phyloP scores from a whole-genome alignment of 2,113 vertebrate species.

The Otis tarda region DNA sequence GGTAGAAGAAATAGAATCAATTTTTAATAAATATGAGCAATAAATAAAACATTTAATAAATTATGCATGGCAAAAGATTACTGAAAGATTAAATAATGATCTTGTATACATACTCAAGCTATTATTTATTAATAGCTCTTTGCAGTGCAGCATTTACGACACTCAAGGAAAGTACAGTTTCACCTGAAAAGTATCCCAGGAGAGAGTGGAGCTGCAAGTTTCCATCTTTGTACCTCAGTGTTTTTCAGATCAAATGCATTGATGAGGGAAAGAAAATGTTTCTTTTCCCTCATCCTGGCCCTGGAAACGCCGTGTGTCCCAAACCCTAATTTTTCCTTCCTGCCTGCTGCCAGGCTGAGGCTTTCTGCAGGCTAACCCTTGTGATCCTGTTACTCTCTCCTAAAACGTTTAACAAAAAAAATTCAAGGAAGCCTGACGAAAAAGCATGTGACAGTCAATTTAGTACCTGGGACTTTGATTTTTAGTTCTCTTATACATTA shows the following conservation, averaged over 20 bases:
- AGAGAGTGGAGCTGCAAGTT: not conserved
- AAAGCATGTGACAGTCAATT: not conserved
- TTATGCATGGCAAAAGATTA: slow-evolving; percentile 63
- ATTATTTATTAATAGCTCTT: slow-evolving; percentile 61
- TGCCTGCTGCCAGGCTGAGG: not conserved
- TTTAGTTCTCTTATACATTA: not conserved
- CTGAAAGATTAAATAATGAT: slow-evolving; percentile 71
- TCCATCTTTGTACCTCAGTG: not conserved
- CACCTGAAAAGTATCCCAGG: slow-evolving; percentile 1
- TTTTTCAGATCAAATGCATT: not conserved
- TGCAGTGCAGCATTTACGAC: not conserved
- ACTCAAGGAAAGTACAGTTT: not conserved
- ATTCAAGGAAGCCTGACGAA: not conserved
- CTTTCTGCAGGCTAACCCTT: not conserved
- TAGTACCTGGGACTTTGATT: not conserved
- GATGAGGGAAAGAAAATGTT: not conserved
- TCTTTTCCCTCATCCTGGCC: not conserved
- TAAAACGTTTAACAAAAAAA: not conserved
- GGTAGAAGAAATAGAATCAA: slow-evolving; percentile 63
- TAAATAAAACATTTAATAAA: slow-evolving; percentile 73
- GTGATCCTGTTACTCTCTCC: not conserved
- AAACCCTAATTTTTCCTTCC: not conserved
- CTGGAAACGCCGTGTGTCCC: not conserved
- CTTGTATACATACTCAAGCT: slow-evolving; percentile 50
- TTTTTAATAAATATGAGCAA: slow-evolving; percentile 68